These are phyloP conservation scores for Catonia carolina DNA, from an alignment of 2,888 invertebrate species.

Conservation along the genomic window DNA sequence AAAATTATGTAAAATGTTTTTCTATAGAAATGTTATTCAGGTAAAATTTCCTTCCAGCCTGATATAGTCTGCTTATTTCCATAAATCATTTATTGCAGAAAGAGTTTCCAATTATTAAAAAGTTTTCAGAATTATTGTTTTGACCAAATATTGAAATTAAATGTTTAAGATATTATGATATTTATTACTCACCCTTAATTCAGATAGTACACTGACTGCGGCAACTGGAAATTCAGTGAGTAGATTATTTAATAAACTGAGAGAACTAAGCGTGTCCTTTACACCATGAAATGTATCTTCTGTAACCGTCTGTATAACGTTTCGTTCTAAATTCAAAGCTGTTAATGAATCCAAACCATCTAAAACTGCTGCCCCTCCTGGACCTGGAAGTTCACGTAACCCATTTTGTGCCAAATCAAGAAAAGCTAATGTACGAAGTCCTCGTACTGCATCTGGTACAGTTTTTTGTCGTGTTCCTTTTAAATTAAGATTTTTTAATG, in stretches of 20 bases:
- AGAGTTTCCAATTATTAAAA: too few species aligned
- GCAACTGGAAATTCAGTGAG: constrained; percentile 78
- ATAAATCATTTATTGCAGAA: too few species aligned
- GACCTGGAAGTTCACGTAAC: constrained; percentile 70
- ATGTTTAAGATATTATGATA: too few species aligned
- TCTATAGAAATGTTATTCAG: too few species aligned
- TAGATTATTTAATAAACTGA: constrained; percentile 83
- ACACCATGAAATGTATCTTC: constrained; percentile 73
- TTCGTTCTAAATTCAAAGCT: constrained; percentile 80
- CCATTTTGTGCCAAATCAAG: constrained; percentile 85
- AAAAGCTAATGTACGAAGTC: constrained; percentile 73
- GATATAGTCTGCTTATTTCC: too few species aligned
- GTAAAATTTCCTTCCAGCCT: too few species aligned
- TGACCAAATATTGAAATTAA: too few species aligned
- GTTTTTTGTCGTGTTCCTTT: constrained; percentile 77
- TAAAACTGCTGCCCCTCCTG: constrained; percentile 59
- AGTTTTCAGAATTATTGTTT: too few species aligned
- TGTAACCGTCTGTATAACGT: constrained; percentile 70
- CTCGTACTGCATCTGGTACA: constrained; percentile 71
- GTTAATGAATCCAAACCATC: constrained; percentile 75
- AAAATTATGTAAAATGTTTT: too few species aligned
- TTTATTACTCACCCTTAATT: constrained; percentile 61
- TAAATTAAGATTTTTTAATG: constrained; percentile 79
- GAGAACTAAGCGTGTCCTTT: constrained; percentile 73
- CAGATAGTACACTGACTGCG: constrained; percentile 68